Conservation (phyloP, 2,888 invertebrate species). For the Synergus umbraculus region DNA sequence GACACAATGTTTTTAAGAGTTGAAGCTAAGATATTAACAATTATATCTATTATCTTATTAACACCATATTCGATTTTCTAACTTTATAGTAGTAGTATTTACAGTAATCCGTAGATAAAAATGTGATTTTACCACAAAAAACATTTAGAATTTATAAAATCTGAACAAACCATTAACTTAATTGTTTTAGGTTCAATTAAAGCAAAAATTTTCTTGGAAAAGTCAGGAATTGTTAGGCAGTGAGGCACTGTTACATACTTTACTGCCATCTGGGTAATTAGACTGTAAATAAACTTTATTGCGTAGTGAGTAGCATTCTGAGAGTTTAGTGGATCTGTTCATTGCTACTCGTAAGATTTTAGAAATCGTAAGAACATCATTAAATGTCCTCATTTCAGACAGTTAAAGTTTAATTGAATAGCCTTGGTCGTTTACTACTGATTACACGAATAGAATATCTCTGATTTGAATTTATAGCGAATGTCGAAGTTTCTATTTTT, state of each 20-base stretch:
- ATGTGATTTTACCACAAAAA: background rate
- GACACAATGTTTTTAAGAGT: background rate
- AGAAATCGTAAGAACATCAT: background rate
- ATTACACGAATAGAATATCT: background rate
- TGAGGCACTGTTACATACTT: background rate
- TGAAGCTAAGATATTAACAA: too few species aligned
- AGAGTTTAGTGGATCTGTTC: background rate
- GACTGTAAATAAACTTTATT: slow-evolving; percentile 18
- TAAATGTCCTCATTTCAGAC: background rate
- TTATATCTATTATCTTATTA: too few species aligned
- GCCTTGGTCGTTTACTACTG: too few species aligned
- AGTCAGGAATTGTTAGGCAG: background rate
- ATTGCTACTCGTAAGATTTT: background rate
- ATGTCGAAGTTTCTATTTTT: too few species aligned
- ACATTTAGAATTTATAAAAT: background rate
- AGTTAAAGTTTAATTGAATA: background rate
- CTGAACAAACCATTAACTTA: background rate
- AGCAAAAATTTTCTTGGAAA: background rate
- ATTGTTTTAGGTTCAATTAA: background rate
- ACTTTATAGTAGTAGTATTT: too few species aligned
- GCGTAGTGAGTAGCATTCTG: background rate
- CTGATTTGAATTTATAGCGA: too few species aligned
- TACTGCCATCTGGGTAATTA: background rate
- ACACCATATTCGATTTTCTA: too few species aligned
- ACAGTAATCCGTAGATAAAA: too few species aligned